phyloP scores from a whole-genome alignment of 64 coral and sea anemone genomes.

The Acropora yongei region DNA sequence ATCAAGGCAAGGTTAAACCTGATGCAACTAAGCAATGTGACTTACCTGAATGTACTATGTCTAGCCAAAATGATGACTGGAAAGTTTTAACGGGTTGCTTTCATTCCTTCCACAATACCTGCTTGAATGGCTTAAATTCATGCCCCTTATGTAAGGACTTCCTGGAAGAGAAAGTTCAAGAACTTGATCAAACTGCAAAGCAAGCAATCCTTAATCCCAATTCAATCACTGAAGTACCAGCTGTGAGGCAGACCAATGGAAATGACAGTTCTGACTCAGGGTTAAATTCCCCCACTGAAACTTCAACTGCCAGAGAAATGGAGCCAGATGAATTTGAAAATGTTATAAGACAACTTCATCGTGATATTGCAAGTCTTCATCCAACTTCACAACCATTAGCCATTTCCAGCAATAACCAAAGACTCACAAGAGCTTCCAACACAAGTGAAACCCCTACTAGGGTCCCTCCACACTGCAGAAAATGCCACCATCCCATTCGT shows the following conservation, averaged over 20 bases:
- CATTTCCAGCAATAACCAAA: background rate
- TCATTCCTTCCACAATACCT: slow-evolving; percentile 43
- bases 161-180: no score
- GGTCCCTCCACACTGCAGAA: slow-evolving; percentile 52
- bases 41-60: background rate
- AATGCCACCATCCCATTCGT: slow-evolving; percentile 42
- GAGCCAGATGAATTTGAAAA: slow-evolving; percentile 5
- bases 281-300: slow-evolving; percentile 28
- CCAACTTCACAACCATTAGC: slow-evolving; percentile 24
- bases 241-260: background rate
- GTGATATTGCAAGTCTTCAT: slow-evolving; percentile 4
- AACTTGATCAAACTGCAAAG: slow-evolving; percentile 7
- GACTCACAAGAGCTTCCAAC: background rate
- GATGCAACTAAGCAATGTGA: slow-evolving; percentile 7
- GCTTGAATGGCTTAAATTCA: background rate
- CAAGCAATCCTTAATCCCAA: background rate
- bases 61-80: background rate
- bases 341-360: background rate
- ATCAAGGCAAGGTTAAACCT: background rate
- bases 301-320: slow-evolving; percentile 22
- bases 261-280: slow-evolving; percentile 19
- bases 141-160: no score
- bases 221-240: background rate
- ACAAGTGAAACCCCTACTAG: background rate
- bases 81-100: slow-evolving; percentile 27